These are phyloP conservation scores for Chaetodon auriga DNA, from an alignment of 2,113 vertebrate species.

Conservation along the genomic window DNA sequence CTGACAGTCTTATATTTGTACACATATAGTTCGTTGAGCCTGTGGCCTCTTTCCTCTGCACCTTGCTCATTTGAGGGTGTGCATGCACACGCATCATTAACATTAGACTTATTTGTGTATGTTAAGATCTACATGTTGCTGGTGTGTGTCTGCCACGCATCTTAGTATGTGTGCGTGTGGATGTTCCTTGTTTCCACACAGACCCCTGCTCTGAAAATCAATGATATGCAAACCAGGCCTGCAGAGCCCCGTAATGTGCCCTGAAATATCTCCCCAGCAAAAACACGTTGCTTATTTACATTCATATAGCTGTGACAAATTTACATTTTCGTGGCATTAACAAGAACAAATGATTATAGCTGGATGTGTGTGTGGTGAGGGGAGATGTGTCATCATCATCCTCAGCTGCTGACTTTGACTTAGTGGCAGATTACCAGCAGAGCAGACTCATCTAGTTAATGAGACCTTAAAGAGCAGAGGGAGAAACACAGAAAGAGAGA, in stretches of 20 bases:
- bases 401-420: constrained; percentile 67
- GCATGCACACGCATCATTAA: constrained; percentile 46
- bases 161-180: constrained; percentile 15
- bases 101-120: constrained; percentile 32
- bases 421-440: constrained; percentile 64
- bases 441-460: constrained; percentile 63
- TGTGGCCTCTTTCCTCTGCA: constrained; percentile 25
- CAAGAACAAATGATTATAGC: constrained; percentile 62
- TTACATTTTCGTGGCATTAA: constrained; percentile 66
- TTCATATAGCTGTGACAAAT: constrained; percentile 45
- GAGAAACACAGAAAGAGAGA: not conserved
- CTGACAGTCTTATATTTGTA: not conserved
- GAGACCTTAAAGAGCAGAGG: constrained; percentile 56
- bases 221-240: constrained; percentile 56
- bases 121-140: constrained; percentile 37
- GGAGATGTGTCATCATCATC: constrained; percentile 50
- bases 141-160: constrained; percentile 16
- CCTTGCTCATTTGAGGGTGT: not conserved
- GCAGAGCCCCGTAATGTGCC: constrained; percentile 46
- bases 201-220: constrained; percentile 51
- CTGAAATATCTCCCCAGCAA: constrained; percentile 57
- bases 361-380: constrained; percentile 6
- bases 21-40: not conserved
- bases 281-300: constrained; percentile 62
- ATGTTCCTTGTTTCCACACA: constrained; percentile 1